phyloP scores from a whole-genome alignment of 2,888 invertebrate species.

The Andrena trimmerana region DNA sequence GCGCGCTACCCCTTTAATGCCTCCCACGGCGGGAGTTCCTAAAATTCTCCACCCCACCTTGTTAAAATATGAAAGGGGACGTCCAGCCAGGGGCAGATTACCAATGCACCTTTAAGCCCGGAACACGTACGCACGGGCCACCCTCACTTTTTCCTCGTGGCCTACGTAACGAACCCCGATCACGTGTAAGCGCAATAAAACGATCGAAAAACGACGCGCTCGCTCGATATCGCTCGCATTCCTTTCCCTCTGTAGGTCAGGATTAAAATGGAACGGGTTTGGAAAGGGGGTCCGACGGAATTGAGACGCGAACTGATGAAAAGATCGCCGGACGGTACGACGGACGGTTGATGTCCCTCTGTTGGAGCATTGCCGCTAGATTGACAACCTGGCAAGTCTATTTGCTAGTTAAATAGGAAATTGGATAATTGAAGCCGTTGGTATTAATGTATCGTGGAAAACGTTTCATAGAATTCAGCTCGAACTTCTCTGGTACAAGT shows the following conservation, averaged over 20 bases:
- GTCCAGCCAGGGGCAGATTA: constrained; percentile 9
- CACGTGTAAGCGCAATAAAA: constrained; percentile 63
- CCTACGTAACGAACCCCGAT: constrained; percentile 35
- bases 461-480: no score
- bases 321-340: neutral
- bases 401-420: neutral
- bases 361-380: neutral
- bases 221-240: constrained; percentile 19
- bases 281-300: neutral
- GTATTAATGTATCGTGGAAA: no score
- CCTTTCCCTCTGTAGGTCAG: constrained; percentile 16
- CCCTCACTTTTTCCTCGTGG: neutral
- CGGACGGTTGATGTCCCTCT: neutral
- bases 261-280: neutral
- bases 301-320: neutral
- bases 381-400: neutral
- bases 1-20: constrained; percentile 40
- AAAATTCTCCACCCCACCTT: constrained; percentile 48
- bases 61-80: constrained; percentile 52
- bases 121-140: neutral
- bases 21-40: constrained; percentile 28
- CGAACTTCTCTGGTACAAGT: no score
- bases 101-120: constrained; percentile 5
- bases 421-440: no score
- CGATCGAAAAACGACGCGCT: constrained; percentile 27